Evolutionary conservation across 2,888 invertebrate genomes (phyloP), one percentile per base, ranked within the genome.

Genomic region (Argyresthia albistria): DNA sequence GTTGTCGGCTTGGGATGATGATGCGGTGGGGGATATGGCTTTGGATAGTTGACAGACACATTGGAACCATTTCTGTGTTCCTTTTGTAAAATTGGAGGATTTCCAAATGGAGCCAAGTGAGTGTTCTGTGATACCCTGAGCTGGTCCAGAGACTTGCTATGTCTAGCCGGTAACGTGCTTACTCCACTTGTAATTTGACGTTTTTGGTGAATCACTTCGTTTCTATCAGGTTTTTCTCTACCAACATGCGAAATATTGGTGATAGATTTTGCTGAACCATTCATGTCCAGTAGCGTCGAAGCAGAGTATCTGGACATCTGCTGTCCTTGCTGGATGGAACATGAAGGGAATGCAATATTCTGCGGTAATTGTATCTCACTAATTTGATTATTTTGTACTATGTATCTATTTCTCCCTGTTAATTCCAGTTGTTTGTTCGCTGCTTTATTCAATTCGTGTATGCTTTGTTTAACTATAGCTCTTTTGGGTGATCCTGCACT

Each of bases 91-190:
- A 71, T 73, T 66, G 79, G 56, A 6, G 53, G 76, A 55, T 68
- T 70, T 58, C 67, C 80, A 9, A 76, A 60, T 9, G 11, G 9
- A 11, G 14, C 37, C 7, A 37, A 36, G 11, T 81, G 76, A 36
- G 73, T 65, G 69, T 81, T 73, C 68, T 87, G 80, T 46, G 88
- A 86, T 8, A 91, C 86, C 61, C 93, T 91, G 48, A 95, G 75
- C 62, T 95, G 94, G 73, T 95, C 95, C 58, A 95, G 75, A 1
- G 95, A 95, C 70, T 94, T 95, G 72, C 95, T 95, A 66, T 95
- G 95, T 53, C 94, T 87, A 0, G 93, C 91, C 0, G 93, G 92
- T 46, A 93, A 68, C 0, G 90, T 89, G 46, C 84, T 89, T 9
- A 88, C 82, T 37, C 88, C 88, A 56, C 81, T 84, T 10, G 74